Evolutionary conservation across 2,113 vertebrate species (phyloP).

Genomic region (Podocnemis expansa): DNA sequence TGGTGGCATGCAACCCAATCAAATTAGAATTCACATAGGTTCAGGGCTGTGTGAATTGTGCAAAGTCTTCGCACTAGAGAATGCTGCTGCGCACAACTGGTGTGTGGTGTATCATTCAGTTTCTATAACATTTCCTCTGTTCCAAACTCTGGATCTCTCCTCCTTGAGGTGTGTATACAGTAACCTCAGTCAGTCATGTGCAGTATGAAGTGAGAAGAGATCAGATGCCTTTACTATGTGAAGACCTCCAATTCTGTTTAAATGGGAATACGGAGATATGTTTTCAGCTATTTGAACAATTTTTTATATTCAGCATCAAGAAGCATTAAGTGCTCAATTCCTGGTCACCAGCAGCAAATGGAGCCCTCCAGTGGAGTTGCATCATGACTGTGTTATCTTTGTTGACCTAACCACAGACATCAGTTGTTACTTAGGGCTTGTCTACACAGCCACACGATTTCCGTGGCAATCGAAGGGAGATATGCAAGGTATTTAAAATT

Average conservation of each 20-base stretch:
- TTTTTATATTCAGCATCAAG: not conserved
- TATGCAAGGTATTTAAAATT: too few relatives aligned
- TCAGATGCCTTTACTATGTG: not conserved
- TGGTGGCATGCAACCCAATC: accelerated
- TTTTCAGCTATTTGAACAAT: not conserved
- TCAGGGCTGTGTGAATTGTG: accelerated
- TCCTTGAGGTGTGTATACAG: not conserved
- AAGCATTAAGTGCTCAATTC: not conserved
- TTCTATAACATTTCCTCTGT: not conserved
- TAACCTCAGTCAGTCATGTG: not conserved
- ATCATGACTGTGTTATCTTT: not conserved
- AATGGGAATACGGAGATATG: not conserved
- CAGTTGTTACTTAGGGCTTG: not conserved
- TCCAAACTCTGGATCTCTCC: not conserved
- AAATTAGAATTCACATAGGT: not conserved
- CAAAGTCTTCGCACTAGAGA: not conserved
- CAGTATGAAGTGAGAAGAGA: not conserved
- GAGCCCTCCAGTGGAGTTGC: not conserved
- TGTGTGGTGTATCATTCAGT: too few relatives aligned
- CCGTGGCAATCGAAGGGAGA: too few relatives aligned
- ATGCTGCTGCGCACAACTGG: accelerated
- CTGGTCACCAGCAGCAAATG: not conserved
- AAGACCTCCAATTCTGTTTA: not conserved
- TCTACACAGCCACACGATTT: too few relatives aligned
- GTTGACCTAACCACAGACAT: not conserved